A percentile compares a stretch with the other conserved stretches of the same genome.
Evolutionary conservation across 2,888 invertebrate species (phyloP).

Genomic region (Volucella zonaria): DNA sequence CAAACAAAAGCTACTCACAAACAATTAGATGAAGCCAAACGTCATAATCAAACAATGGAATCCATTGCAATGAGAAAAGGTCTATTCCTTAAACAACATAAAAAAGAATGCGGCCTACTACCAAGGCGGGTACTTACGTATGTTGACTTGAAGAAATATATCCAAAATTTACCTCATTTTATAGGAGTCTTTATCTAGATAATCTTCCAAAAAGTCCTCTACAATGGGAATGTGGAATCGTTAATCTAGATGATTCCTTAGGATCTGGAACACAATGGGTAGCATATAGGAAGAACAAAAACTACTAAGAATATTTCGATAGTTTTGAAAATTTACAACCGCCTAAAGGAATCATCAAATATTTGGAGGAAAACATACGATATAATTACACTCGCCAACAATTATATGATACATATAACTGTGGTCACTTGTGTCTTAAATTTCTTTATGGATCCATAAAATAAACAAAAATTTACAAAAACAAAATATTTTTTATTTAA

Average conservation of each 20-base stretch:
- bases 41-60: conserved; percentile 76
- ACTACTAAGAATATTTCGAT: conserved; percentile 78
- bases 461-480: too few relatives aligned
- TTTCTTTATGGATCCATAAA: too few relatives aligned
- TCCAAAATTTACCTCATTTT: conserved; percentile 77
- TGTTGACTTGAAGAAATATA: conserved; percentile 76
- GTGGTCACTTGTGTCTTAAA: too few relatives aligned
- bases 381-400: conserved; percentile 77
- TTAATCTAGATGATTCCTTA: conserved; percentile 75
- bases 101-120: too few relatives aligned
- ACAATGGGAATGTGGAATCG: conserved; percentile 57
- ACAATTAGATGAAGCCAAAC: neutral
- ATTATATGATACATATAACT: too few relatives aligned
- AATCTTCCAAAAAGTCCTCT: conserved; percentile 43
- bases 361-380: conserved; percentile 70
- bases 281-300: conserved; percentile 77
- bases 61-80: too few relatives aligned
- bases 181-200: conserved; percentile 76
- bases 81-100: neutral
- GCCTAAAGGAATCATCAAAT: conserved; percentile 76
- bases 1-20: too few relatives aligned
- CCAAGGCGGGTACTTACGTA: conserved; percentile 33
- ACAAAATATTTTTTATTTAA: conserved; percentile 74
- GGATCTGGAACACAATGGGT: conserved; percentile 79
- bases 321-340: conserved; percentile 79